Base-by-base conservation (phyloP, 2,113 vertebrate genomes). In the Vombatus ursinus region DNA sequence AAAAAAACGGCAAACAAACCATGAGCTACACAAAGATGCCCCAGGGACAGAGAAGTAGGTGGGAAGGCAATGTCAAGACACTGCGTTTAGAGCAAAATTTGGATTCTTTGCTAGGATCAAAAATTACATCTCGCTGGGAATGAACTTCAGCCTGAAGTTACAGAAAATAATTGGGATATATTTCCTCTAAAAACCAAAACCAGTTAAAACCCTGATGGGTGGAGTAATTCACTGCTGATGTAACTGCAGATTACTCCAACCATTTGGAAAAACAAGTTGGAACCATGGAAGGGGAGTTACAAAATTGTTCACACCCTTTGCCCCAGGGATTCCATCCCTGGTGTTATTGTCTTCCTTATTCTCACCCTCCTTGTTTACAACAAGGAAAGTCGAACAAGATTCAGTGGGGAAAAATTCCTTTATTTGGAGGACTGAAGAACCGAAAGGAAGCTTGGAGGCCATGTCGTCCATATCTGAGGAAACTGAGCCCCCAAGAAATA, bases 1-100 rank as follows among this genome's bases (percentile, higher is more conserved):
- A 68, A 90, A 96, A 92, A 96, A 47, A 93, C 50, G 49, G n/a
- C 31, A 44, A 54, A 49, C 77, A 52, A 93, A 14, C 11, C 19
- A 49, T n/a, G 84, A 54, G 24, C 5, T 31, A 22, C 31, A 50
- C 26, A 53, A 61, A 90, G 50, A 93, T 50, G 16, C 19, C 6
- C n/a, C 16, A 8, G 8, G 68, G 44, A 44, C 7, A n/a, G 9
- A 77, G 61, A 37, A 77, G 19, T 84, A n/a, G n/a, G 37, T 84
- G 6, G n/a, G 19, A 44, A 16, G 7, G n/a, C 0, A 2, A 84
- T 2, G 19, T 84, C 37, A 44, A 84, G 19, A 44, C 19, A 44
- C 14, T 22, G 0, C 6, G 19, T 5, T 44, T 44, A 84, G n/a
- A 8, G 19, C 6, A 44, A 84, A 44, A 84, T 84, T n/a, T 84